These are phyloP conservation scores for Oreortyx pictus DNA, from an alignment of 2,797 vertebrate species.

Conservation along the genomic window DNA sequence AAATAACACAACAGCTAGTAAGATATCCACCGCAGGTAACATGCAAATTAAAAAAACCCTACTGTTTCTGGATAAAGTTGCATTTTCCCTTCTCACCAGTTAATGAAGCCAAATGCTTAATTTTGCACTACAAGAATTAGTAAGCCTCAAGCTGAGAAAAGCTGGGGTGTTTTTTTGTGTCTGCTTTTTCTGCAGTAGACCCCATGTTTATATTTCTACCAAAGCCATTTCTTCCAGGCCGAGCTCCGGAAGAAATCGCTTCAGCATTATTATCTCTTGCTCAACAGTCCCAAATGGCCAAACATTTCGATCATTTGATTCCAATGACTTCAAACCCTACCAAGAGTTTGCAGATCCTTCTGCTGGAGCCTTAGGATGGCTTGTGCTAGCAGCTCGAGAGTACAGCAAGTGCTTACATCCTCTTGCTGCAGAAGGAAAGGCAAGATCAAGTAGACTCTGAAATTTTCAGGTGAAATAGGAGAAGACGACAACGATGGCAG, in stretches of 20 bases:
- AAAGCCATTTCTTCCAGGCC: neutral
- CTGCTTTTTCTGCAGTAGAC: neutral
- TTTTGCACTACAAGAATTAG: neutral
- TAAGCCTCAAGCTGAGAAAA: neutral
- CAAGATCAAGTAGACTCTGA: slow-evolving; percentile 81
- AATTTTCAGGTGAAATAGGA: slow-evolving; percentile 74
- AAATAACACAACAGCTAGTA: neutral
- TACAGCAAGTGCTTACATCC: neutral
- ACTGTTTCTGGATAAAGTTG: neutral
- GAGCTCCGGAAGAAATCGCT: neutral
- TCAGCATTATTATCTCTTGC: neutral
- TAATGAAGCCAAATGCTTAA: neutral
- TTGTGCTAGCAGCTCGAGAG: slow-evolving; percentile 30
- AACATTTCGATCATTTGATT: neutral
- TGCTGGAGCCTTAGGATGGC: slow-evolving; percentile 53
- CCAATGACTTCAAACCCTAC: slow-evolving; percentile 56
- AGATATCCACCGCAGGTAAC: neutral
- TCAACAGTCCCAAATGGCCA: neutral
- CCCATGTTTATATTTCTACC: neutral
- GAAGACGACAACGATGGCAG: slow-evolving; percentile 47
- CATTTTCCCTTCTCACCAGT: neutral
- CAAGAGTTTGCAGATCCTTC: slow-evolving; percentile 62
- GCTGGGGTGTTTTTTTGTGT: neutral
- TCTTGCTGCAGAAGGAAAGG: slow-evolving; percentile 69
- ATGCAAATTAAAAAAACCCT: neutral